These are phyloP conservation scores for Lophura nycthemera DNA, from an alignment of 2,113 vertebrate species.

Conservation along the genomic window DNA sequence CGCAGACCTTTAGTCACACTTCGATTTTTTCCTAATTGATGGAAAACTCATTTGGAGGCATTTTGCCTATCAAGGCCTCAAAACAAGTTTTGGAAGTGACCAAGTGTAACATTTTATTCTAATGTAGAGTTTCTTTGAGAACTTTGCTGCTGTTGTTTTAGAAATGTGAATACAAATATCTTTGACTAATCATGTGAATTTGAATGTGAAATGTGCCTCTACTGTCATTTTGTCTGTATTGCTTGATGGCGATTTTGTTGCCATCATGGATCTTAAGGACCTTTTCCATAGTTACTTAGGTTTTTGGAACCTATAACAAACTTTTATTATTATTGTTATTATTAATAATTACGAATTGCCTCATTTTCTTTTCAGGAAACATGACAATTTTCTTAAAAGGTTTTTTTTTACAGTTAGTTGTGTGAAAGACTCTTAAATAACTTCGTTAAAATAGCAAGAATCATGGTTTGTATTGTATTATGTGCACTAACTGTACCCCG, in stretches of 20 bases:
- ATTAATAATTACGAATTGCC: neutral
- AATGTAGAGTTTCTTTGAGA: conserved; percentile 36
- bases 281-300: rapidly evolving
- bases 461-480: neutral
- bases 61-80: conserved; percentile 27
- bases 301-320: neutral
- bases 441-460: neutral
- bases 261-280: neutral
- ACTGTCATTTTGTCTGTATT: neutral
- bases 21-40: conserved; percentile 40
- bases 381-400: neutral
- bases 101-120: conserved; percentile 68
- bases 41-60: conserved; percentile 41
- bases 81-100: conserved; percentile 52
- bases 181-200: neutral
- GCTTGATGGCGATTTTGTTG: neutral
- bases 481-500: neutral
- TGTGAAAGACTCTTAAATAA: neutral
- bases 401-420: neutral
- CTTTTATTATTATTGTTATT: neutral
- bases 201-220: neutral
- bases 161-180: conserved; percentile 23
- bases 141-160: conserved; percentile 63
- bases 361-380: neutral
- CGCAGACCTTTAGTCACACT: conserved; percentile 43